These are phyloP conservation scores for Aegithalos caudatus DNA, from an alignment of 2,113 vertebrate species.

Conservation along the genomic window DNA sequence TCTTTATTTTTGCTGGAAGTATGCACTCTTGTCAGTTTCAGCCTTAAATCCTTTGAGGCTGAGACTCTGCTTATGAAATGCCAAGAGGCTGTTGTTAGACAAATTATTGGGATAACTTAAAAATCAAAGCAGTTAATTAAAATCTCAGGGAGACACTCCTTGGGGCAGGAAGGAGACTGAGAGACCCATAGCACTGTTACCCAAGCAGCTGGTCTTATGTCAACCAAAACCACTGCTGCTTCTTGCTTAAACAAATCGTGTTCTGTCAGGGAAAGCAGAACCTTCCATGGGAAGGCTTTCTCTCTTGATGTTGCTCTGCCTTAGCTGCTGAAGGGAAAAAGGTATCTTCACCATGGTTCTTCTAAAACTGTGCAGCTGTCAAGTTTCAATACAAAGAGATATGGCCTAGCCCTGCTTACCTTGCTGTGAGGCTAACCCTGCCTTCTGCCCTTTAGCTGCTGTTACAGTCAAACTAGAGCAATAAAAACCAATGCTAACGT, in stretches of 20 bases:
- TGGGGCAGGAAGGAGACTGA: not conserved
- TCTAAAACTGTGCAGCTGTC: not conserved
- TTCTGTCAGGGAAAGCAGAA: not conserved
- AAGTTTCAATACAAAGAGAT: not conserved
- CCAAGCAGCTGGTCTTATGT: not conserved
- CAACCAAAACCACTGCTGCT: not conserved
- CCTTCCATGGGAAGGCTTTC: not conserved
- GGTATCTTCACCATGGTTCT: not conserved
- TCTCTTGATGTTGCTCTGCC: not conserved
- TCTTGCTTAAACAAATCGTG: not conserved
- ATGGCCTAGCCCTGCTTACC: not conserved
- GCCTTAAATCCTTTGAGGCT: not conserved
- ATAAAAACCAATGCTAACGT: not conserved
- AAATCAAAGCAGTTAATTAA: slow-evolving; percentile 51
- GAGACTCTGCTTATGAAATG: not conserved
- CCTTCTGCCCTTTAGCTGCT: not conserved
- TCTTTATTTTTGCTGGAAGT: not conserved
- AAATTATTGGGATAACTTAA: slow-evolving; percentile 9
- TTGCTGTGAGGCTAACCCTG: not conserved
- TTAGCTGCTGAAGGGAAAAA: not conserved
- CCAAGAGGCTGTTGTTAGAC: not conserved
- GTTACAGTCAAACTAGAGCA: not conserved
- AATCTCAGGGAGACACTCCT: slow-evolving; percentile 19
- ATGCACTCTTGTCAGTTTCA: not conserved
- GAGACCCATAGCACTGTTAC: not conserved